Conservation (phyloP, 2,113 vertebrate genomes). For the Sturnus vulgaris region DNA sequence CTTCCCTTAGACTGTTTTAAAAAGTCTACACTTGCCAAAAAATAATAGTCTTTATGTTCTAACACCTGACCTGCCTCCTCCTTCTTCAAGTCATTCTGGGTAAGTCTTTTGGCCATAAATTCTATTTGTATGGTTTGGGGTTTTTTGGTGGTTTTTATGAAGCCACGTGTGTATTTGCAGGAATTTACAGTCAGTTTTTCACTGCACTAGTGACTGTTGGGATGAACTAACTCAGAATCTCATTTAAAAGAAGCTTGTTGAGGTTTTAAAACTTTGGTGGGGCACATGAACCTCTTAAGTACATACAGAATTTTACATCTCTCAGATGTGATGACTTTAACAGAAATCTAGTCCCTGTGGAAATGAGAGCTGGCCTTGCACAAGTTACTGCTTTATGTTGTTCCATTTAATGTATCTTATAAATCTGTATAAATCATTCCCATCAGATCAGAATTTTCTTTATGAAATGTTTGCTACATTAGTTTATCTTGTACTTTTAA, state of each 20-base stretch:
- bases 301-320: background rate
- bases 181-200: background rate
- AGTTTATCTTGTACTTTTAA: background rate
- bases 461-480: background rate
- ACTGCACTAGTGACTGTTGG: background rate
- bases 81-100: conserved; percentile 92
- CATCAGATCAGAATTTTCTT: background rate
- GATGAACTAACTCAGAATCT: background rate
- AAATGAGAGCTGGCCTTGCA: background rate
- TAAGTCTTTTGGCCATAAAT: conserved; percentile 66
- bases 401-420: background rate
- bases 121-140: background rate
- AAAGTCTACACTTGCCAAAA: conserved; percentile 97
- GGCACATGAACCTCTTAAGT: background rate
- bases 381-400: background rate
- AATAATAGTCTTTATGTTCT: conserved; percentile 98
- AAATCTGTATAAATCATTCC: background rate
- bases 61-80: conserved; percentile 91
- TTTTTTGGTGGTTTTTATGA: background rate
- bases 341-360: background rate
- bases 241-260: background rate
- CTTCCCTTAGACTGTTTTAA: conserved; percentile 84
- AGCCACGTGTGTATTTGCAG: background rate
- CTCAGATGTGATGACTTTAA: background rate
- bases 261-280: background rate